Base-by-base conservation (phyloP, 2,888 invertebrate species). In the Drosophila neotestacea region DNA sequence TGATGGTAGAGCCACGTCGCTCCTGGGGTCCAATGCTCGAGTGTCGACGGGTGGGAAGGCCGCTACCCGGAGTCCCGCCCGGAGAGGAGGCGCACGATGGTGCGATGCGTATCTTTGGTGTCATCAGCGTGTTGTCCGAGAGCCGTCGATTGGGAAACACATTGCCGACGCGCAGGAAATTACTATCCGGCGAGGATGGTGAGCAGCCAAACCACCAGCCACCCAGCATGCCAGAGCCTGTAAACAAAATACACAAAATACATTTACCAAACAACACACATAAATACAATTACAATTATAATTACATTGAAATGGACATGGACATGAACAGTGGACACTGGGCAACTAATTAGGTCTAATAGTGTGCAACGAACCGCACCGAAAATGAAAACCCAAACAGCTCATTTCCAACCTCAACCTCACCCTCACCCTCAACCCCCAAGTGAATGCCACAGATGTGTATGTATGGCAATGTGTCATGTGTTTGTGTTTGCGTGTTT, bases 21-120 rank as follows among this genome's bases (percentile, higher is more conserved):
- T 98, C 97, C 90, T 97, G 97, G 0, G 97, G 97, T 27, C 97
- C 97, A 85, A 97, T 97, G 93, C 97, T 97, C 63, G 97, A 98
- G 92, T 98, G 98, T 28, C 98, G 95, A 58, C 98, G 95, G 38
- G 96, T 96, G 13, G 97, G 97, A 69, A 98, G 93, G 0, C 96
- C 96, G 69, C 87, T 89, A 64, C 95, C 95, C 6, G 96, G 96
- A 92, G 94, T 75, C 92, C 94, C 77, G 4, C 96, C 96, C 0
- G 96, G 96, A 0, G 97, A 97, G 4, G 97, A 97, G 10, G 97
- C 96, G 92, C 97, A 97, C 13, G 97, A 97, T 9, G 97, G 97
- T 0, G 97, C 97, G 70, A 98, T 96, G 58, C 96, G 95, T 79
- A 97, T 97, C 93, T 97, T 97, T 39, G 97, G 97, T 73, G 96